These are phyloP conservation scores for Tragelaphus buxtoni DNA, from an alignment of 2,113 vertebrate genomes.

Conservation along the genomic window DNA sequence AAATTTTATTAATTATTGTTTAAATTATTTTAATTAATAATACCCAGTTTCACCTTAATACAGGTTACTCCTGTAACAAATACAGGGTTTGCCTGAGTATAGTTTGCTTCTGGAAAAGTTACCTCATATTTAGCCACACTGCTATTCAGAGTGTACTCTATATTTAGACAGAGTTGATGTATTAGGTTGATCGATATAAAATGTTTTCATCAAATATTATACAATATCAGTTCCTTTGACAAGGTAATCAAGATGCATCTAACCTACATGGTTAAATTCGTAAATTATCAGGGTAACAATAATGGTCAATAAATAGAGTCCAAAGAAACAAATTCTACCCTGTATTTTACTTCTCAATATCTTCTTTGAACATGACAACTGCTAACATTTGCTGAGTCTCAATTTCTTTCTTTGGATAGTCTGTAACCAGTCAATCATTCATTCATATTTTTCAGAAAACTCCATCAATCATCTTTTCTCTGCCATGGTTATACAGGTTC, in stretches of 20 bases:
- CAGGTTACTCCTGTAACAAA: background rate
- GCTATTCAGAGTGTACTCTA: background rate
- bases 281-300: background rate
- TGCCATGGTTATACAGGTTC: background rate
- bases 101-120: background rate
- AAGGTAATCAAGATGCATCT: background rate
- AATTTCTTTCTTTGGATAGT: background rate
- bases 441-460: background rate
- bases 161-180: background rate
- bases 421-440: background rate
- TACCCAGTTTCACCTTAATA: background rate
- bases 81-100: background rate
- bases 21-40: background rate
- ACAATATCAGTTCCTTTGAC: background rate
- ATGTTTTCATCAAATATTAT: background rate
- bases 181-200: background rate
- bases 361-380: background rate
- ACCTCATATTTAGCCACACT: background rate
- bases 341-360: background rate
- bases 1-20: background rate
- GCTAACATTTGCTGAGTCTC: background rate
- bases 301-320: background rate
- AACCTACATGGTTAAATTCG: background rate
- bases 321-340: background rate
- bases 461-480: background rate